phyloP scores from a whole-genome alignment of 1,140 invertebrate species.

The Mylabris phalerata region DNA sequence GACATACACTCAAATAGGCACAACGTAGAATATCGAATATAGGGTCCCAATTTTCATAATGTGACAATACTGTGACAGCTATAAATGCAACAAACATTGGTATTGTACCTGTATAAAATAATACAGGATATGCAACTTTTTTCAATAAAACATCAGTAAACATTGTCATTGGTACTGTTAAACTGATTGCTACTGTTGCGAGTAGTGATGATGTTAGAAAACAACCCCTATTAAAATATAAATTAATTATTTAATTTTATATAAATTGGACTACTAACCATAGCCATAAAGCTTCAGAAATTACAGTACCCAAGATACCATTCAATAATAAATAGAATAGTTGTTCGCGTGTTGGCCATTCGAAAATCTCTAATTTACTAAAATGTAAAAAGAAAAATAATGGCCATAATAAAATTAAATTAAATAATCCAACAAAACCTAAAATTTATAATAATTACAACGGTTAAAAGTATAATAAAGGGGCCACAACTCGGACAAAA shows the following conservation, averaged over 20 bases:
- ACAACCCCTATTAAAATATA: constrained; percentile 62
- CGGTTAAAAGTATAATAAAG: no score
- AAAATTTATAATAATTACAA: constrained; percentile 26
- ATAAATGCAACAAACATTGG: constrained; percentile 75
- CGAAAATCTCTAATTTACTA: constrained; percentile 67
- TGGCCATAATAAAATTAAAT: constrained; percentile 75
- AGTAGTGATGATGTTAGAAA: constrained; percentile 83
- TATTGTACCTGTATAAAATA: constrained; percentile 74
- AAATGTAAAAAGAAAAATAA: constrained; percentile 79
- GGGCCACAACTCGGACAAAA: no score
- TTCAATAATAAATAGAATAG: constrained; percentile 73
- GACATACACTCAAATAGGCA: constrained; percentile 31
- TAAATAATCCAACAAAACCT: constrained; percentile 86
- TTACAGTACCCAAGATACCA: constrained; percentile 79
- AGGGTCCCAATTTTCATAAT: constrained; percentile 84
- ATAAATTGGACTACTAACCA: constrained; percentile 51
- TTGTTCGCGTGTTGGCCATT: constrained; percentile 72
- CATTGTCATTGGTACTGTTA: constrained; percentile 82
- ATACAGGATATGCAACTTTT: constrained; percentile 61
- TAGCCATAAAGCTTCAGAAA: constrained; percentile 81
- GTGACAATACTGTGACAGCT: constrained; percentile 63
- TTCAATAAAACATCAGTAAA: constrained; percentile 73
- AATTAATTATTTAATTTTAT: neutral
- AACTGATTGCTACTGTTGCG: constrained; percentile 72
- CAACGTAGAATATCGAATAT: constrained; percentile 58